phyloP scores from a whole-genome alignment of 1,140 invertebrate genomes.

The Aleiodes sp. region DNA sequence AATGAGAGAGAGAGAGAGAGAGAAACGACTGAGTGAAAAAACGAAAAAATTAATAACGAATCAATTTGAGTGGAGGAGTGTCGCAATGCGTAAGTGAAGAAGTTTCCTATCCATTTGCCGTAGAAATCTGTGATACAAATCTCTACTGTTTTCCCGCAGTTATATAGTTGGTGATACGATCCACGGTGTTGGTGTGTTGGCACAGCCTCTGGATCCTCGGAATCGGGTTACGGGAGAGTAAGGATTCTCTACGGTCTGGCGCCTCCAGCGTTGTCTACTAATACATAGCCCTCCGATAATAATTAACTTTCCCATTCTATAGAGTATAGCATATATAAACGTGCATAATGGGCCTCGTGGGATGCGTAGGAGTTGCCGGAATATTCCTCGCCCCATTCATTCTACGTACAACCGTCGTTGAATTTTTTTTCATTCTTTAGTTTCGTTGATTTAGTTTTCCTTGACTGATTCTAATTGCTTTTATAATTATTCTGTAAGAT shows the following conservation, averaged over 20 bases:
- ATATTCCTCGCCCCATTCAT: neutral
- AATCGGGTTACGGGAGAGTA: constrained; percentile 30
- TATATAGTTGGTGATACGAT: neutral
- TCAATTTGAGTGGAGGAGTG: constrained; percentile 2
- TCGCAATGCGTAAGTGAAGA: constrained; percentile 9
- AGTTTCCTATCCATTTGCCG: constrained; percentile 9
- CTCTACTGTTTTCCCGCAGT: neutral
- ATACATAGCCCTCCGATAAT: constrained; percentile 42
- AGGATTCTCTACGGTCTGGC: constrained; percentile 24
- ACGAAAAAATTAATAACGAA: too few species aligned
- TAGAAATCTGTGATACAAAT: constrained; percentile 17
- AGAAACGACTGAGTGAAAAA: too few species aligned
- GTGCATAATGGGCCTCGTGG: constrained; percentile 19
- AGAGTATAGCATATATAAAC: neutral
- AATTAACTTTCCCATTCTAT: constrained; percentile 49
- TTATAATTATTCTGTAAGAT: neutral
- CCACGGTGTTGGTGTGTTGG: neutral
- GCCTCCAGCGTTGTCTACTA: constrained; percentile 6
- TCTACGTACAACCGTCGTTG: neutral
- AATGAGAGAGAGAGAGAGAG: too few species aligned
- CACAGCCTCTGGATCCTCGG: constrained; percentile 3
- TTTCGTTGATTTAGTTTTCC: neutral
- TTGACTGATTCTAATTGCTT: neutral
- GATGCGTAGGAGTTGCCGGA: constrained; percentile 7
- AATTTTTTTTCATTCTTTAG: neutral